These are phyloP conservation scores for Eupristina koningsbergeri DNA, from an alignment of 1,140 invertebrate genomes.

Conservation along the genomic window DNA sequence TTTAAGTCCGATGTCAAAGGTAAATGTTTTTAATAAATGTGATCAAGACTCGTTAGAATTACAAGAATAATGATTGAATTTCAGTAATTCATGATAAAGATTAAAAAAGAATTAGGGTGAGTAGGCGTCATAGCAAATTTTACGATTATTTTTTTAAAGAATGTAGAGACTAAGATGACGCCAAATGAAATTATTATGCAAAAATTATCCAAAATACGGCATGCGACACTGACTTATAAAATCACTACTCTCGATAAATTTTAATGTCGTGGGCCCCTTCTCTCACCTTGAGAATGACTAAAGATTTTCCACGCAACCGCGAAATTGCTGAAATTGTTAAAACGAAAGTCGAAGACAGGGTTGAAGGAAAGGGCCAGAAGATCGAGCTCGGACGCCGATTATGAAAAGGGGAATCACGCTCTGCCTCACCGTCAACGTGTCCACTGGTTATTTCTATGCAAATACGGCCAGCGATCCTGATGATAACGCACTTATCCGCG, in stretches of 20 bases:
- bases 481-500: constrained; percentile 30
- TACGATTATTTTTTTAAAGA: not conserved
- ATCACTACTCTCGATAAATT: not conserved
- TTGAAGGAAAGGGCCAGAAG: not conserved
- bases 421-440: not conserved
- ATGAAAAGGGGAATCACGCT: constrained; percentile 9
- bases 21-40: not conserved
- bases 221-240: not conserved
- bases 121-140: not conserved
- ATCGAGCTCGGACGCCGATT: not conserved
- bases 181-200: not conserved
- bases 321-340: not conserved
- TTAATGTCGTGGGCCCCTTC: not conserved
- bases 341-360: not conserved
- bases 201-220: not conserved
- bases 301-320: constrained; percentile 1
- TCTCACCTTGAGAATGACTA: not conserved
- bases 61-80: not conserved
- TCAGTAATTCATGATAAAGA: not conserved
- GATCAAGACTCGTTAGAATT: not conserved
- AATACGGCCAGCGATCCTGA: not conserved
- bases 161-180: not conserved
- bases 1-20: too few species aligned
- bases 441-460: constrained; percentile 39
- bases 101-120: not conserved